A percentile compares a stretch with the other conserved stretches of the same genome.
phyloP scores from a whole-genome alignment of 1,140 invertebrate species.

The Pteromalus puparum region DNA sequence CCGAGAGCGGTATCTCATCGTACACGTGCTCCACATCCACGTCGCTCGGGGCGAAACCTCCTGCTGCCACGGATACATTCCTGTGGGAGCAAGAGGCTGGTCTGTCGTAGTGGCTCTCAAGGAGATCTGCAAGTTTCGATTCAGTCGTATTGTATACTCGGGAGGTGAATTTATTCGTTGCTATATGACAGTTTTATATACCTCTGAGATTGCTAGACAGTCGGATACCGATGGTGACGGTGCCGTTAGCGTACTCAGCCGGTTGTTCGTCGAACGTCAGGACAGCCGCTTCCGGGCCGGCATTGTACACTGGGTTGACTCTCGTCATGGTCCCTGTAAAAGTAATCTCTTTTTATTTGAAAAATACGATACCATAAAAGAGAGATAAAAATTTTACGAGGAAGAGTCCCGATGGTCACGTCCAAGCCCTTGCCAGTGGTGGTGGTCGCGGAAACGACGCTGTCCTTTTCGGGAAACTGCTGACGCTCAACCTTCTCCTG shows the following conservation, averaged over 20 bases:
- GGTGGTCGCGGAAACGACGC: background rate
- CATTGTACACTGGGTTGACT: constrained; percentile 55
- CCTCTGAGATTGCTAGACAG: constrained; percentile 66
- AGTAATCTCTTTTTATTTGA: no score
- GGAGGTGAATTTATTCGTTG: constrained; percentile 3
- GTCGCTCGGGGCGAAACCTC: constrained; percentile 49
- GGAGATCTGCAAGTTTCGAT: constrained; percentile 60
- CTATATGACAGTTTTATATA: no score
- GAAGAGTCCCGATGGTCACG: constrained; percentile 40
- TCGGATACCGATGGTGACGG: constrained; percentile 67
- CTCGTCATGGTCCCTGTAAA: constrained; percentile 62
- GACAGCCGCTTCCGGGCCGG: constrained; percentile 50
- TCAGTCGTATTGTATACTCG: background rate
- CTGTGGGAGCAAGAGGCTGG: constrained; percentile 63
- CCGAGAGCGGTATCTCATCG: constrained; percentile 70
- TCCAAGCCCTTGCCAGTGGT: constrained; percentile 40
- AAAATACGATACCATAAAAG: no score
- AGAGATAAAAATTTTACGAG: no score
- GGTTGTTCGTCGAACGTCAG: constrained; percentile 59
- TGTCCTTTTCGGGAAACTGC: constrained; percentile 42
- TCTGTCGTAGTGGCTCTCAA: constrained; percentile 71
- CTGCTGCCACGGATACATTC: background rate
- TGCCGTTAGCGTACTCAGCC: constrained; percentile 68
- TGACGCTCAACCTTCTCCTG: constrained; percentile 58
- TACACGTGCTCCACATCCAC: constrained; percentile 69